Conservation (phyloP, 2,888 invertebrate species). For the Sphaerophoria taeniata region DNA sequence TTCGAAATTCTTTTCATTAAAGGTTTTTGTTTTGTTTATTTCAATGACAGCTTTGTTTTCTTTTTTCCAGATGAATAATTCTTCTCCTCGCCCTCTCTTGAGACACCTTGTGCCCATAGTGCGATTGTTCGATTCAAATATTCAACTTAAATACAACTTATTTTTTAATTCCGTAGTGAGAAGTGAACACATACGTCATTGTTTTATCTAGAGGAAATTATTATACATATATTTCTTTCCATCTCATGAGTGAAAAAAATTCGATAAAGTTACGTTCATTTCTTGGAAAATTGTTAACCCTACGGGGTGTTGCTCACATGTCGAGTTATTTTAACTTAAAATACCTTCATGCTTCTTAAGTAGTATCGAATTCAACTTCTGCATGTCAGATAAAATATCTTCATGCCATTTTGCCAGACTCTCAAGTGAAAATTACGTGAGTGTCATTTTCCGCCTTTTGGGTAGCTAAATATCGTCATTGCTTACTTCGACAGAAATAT, state of each 20-base stretch:
- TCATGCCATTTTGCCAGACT: neutral
- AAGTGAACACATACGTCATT: neutral
- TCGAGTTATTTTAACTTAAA: slow-evolving; percentile 4
- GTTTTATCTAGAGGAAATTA: neutral
- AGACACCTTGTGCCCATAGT: no score
- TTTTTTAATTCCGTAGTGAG: no score
- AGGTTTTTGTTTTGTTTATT: no score
- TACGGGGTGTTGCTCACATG: slow-evolving; percentile 8
- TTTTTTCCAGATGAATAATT: no score
- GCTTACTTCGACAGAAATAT: neutral
- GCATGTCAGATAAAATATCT: neutral
- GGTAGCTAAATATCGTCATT: neutral
- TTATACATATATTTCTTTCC: neutral
- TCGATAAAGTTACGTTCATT: neutral
- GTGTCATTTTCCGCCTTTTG: neutral
- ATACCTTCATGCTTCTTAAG: neutral
- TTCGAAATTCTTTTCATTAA: no score
- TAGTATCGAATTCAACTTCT: neutral
- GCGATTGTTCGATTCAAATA: no score
- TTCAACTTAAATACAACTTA: no score
- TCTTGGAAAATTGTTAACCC: slow-evolving; percentile 1
- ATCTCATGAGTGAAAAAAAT: neutral
- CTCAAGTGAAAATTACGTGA: neutral
- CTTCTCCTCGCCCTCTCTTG: no score
- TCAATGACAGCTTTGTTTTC: no score